Evolutionary conservation across 1,140 invertebrate genomes (phyloP).

Genomic region (Diprion similis): DNA sequence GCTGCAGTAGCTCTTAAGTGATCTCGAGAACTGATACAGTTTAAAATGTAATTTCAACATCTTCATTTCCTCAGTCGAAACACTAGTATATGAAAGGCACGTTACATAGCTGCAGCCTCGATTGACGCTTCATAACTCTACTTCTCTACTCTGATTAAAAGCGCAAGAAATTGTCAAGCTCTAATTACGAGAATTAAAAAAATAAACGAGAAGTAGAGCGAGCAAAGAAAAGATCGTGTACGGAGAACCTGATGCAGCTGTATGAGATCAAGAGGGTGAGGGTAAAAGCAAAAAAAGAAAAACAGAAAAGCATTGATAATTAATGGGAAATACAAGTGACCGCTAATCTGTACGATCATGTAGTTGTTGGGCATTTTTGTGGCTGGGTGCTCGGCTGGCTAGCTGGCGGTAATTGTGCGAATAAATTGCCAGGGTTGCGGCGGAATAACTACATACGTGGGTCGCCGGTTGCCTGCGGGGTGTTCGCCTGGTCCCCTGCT

Average conservation of each 20-base stretch:
- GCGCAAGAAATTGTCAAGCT: neutral
- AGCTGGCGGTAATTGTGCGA: conserved; percentile 40
- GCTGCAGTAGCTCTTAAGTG: no score
- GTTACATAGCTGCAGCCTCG: neutral
- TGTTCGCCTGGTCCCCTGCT: conserved; percentile 18
- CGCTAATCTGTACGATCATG: conserved; percentile 46
- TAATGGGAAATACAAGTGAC: conserved; percentile 48
- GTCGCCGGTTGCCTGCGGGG: conserved; percentile 26
- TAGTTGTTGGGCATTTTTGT: conserved; percentile 41
- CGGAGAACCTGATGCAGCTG: neutral
- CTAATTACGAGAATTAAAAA: neutral
- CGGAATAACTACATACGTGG: conserved; percentile 31
- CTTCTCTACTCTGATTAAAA: no score
- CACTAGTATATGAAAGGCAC: no score
- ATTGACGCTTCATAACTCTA: neutral
- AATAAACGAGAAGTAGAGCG: neutral
- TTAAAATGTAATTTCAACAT: no score
- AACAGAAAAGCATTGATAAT: conserved; percentile 28
- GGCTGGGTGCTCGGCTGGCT: conserved; percentile 30
- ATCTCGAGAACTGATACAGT: no score
- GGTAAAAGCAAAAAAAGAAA: neutral
- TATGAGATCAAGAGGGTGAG: neutral
- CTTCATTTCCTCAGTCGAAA: no score
- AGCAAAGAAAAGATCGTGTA: neutral
- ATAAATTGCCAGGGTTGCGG: conserved; percentile 44